Base-by-base conservation (phyloP, 37 sponge, comb jelly and placozoan genomes). In the Aplysina aerophoba region DNA sequence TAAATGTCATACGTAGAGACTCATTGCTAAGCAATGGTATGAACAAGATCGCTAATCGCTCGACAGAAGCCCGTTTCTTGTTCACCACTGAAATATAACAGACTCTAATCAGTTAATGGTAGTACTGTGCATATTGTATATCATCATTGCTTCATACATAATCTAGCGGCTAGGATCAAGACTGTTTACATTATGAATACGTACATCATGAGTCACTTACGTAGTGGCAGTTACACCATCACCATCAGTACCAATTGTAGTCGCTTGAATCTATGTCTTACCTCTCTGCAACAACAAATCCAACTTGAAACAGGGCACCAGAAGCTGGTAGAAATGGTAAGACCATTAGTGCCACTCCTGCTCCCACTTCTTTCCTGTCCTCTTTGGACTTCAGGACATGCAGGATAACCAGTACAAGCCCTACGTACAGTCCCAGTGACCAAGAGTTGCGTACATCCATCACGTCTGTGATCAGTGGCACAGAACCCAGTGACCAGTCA, bases 241-340 rank as follows among this genome's bases (percentile, higher is more conserved):
- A 44, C 50, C 50, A 44, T 8, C 17, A 36, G 78, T 75, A 75
- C 3, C 2, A 37, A 75, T 4, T 20, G 27, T 14, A 41, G 27
- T 55, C 34, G 3, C 17, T 50, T 4, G n/a, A n/a, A n/a, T 21
- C 14, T 21, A 14, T 21, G 21, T 11, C 68, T 60, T 53, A 90
- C 93, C 95, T 91, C 55, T 96, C 97, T 33, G 97, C 97, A 27
- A 96, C 63, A 1, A 96, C 94, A 84, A 96, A 96, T 17, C 97
- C 97, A 6, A 96, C 92, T 84, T 85, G 86, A 78, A 96, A 85
- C 15, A 96, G 28, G 1, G 89, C 4, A 16, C 97, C 97, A 83
- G 90, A 63, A 38, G 97, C 81, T 37, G 97, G 97, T 22, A 93
- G 33, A 82, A 93, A 96, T 39, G 97, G 97, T 12, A 96, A 24